These are phyloP conservation scores for Drosophila helvetica DNA, from an alignment of 2,888 invertebrate genomes.

Conservation along the genomic window DNA sequence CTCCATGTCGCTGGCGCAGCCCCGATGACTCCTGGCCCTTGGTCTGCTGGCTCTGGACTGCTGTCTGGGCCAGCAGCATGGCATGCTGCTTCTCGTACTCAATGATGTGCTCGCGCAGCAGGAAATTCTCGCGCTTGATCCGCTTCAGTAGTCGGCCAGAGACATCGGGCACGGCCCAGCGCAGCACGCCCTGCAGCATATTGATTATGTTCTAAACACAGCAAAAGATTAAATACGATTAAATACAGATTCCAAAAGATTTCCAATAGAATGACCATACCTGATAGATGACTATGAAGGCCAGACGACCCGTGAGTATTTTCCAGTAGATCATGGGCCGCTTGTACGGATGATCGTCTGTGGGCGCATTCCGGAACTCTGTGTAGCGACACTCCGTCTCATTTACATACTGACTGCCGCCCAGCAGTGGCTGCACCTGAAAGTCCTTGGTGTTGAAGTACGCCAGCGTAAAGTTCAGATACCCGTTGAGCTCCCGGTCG, in stretches of 20 bases:
- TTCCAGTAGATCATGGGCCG: slow-evolving; percentile 90
- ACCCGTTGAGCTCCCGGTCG: slow-evolving; percentile 86
- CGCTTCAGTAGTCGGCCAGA: slow-evolving; percentile 89
- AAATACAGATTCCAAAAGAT: slow-evolving; percentile 14
- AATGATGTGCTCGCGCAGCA: slow-evolving; percentile 90
- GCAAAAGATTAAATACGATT: neutral
- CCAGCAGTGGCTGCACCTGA: slow-evolving; percentile 72
- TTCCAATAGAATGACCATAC: slow-evolving; percentile 47
- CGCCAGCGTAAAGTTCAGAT: slow-evolving; percentile 88
- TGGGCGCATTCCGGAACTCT: slow-evolving; percentile 88
- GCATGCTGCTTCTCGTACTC: slow-evolving; percentile 84
- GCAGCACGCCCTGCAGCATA: slow-evolving; percentile 88
- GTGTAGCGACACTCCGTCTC: slow-evolving; percentile 86
- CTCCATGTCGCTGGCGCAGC: slow-evolving; percentile 40
- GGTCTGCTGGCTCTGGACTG: slow-evolving; percentile 4
- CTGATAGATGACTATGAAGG: slow-evolving; percentile 91
- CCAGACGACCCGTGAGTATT: slow-evolving; percentile 88
- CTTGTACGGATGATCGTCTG: slow-evolving; percentile 85
- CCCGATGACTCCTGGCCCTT: slow-evolving; percentile 19
- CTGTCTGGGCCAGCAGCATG: slow-evolving; percentile 35
- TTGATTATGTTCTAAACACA: slow-evolving; percentile 89
- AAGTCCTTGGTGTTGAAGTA: slow-evolving; percentile 88
- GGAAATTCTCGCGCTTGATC: slow-evolving; percentile 89
- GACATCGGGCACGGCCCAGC: slow-evolving; percentile 91
- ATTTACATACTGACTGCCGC: slow-evolving; percentile 79